phyloP scores from a whole-genome alignment of 2,888 invertebrate species.

The Zaprionus bogoriensis region DNA sequence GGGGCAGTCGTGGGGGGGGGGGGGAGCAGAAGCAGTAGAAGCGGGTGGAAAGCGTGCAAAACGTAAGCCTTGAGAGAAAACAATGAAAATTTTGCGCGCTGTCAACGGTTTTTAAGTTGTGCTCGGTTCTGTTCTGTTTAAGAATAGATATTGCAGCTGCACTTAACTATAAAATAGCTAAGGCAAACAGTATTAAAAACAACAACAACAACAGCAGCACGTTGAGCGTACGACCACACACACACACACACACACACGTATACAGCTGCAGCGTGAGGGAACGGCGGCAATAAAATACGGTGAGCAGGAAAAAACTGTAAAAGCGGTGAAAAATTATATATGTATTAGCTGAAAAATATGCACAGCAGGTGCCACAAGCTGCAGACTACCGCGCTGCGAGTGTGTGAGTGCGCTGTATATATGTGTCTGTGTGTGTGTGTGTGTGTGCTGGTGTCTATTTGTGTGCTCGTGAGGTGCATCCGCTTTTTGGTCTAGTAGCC shows the following conservation, averaged over 20 bases:
- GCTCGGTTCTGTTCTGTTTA: slow-evolving; percentile 39
- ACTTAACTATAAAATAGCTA: slow-evolving; percentile 74
- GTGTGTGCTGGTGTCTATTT: slow-evolving; percentile 12
- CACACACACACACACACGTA: neutral
- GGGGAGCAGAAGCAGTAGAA: neutral
- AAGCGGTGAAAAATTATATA: slow-evolving; percentile 66
- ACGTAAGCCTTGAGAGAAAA: slow-evolving; percentile 54
- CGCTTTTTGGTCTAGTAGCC: slow-evolving; percentile 59
- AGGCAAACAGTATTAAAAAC: slow-evolving; percentile 71
- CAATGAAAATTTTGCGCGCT: slow-evolving; percentile 50
- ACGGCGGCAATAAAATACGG: slow-evolving; percentile 58
- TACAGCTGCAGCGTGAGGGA: too few relatives aligned
- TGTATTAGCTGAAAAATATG: slow-evolving; percentile 69
- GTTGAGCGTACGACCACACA: slow-evolving; percentile 23
- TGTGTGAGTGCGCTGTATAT: slow-evolving; percentile 1
- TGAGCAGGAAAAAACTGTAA: slow-evolving; percentile 38
- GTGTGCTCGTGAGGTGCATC: slow-evolving; percentile 55
- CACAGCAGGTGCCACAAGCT: slow-evolving; percentile 53
- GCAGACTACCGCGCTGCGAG: neutral
- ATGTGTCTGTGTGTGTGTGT: slow-evolving; percentile 10
- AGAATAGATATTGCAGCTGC: slow-evolving; percentile 65
- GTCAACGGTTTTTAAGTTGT: slow-evolving; percentile 66
- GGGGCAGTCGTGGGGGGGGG: too few relatives aligned
- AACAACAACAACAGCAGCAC: slow-evolving; percentile 24
- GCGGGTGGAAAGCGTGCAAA: neutral